phyloP scores from a whole-genome alignment of 2,113 vertebrate species.

The Galbula dea region DNA sequence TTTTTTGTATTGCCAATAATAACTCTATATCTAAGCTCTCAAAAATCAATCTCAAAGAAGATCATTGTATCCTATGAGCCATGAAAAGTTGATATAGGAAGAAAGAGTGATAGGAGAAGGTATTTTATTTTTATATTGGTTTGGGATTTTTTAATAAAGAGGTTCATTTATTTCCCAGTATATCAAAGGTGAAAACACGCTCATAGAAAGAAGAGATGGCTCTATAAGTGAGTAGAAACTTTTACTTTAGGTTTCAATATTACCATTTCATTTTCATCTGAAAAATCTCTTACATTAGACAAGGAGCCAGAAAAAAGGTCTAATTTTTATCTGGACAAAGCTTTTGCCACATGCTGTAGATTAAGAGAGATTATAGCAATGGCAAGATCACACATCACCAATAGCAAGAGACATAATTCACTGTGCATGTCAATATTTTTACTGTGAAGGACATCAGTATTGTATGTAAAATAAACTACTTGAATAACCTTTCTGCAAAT shows the following conservation, averaged over 20 bases:
- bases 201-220: not conserved
- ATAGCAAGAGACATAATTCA: not conserved
- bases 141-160: slow-evolving; percentile 44
- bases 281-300: not conserved
- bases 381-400: not conserved
- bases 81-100: slow-evolving; percentile 2
- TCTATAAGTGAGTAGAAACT: not conserved
- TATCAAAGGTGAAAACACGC: not conserved
- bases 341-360: not conserved
- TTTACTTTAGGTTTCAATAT: not conserved
- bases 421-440: not conserved
- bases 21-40: not conserved
- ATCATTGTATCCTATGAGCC: not conserved
- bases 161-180: not conserved
- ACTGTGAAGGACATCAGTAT: not conserved
- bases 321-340: not conserved
- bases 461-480: not conserved
- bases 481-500: not conserved
- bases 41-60: not conserved
- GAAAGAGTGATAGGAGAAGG: not conserved
- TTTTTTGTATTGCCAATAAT: not conserved
- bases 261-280: not conserved
- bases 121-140: not conserved
- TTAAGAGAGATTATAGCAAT: not conserved
- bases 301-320: not conserved